Base-by-base conservation (phyloP, 2,113 vertebrate genomes). In the Gasterosteus nipponicus region DNA sequence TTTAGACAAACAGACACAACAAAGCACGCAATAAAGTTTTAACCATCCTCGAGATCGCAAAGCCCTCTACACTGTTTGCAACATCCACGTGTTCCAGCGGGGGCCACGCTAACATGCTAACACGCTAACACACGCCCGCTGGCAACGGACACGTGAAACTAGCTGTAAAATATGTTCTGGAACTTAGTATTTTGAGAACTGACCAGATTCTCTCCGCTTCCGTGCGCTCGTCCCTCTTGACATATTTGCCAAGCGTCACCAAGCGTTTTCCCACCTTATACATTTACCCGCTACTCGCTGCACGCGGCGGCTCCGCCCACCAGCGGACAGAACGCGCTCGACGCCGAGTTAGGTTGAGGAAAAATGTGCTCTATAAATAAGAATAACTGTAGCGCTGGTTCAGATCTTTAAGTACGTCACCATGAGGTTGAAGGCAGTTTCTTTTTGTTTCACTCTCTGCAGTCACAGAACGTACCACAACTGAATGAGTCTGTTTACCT, bases 401-500 rank as follows among this genome's bases (percentile, higher is more conserved):
- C 56, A 49, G 12, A 3, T 5, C 44, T 62, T 69, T 5, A 67
- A 47, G 29, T 15, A 14, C 4, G 42, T 61, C 75, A 63, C 60
- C 22, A 33, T 61, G 35, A 62, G n/a, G 71, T 44, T 44, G 35
- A 14, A 46, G 61, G 31, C 60, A 54, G 65, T 54, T 69, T 26
- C 42, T 42, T 62, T 38, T 6, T 60, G 51, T 75, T 53, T 1
- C 11, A 54, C 29, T 62, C 60, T 31, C 38, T 54, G 67, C 58
- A 80, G 76, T 68, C 69, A 65, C 39, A n/a, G 66, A 75, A 14
- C 62, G 60, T 56, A 57, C 41, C 60, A 78, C 78, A 78, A 69
- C 71, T 76, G 81, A 83, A 87, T 86, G 65, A 85, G 80, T 85
- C 64, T 89, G 65, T 84, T 89, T 87, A 77, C 86, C 78, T 89